Base-by-base conservation (phyloP, 2,888 invertebrate genomes). In the Cenopis cana region DNA sequence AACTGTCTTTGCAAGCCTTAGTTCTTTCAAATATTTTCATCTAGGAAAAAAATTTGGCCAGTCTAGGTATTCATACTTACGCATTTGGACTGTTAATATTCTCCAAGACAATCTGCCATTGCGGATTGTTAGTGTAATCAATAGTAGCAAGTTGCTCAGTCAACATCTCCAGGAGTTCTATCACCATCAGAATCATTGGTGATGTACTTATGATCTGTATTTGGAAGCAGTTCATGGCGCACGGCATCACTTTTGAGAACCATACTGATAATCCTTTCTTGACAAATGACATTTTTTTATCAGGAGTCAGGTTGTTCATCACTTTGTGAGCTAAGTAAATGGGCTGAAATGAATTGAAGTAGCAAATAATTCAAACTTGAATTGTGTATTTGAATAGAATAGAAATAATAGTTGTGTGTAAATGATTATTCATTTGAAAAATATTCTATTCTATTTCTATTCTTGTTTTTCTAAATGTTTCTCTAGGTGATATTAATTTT, bases 241-340 rank as follows among this genome's bases (percentile, higher is more conserved):
- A 78, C 0, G 94, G 94, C 65, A 95, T 76, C 9, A 95, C 78
- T 73, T 88, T 90, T 1, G 84, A 82, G 50, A 94, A 88, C 94
- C 94, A 95, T 62, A 93, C 81, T 17, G 82, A 76, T 8, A 94
- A 76, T 14, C 93, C 90, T 55, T 89, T 86, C 73, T 78, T 87
- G 56, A 86, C 82, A 85, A 86, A 93, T 68, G 60, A 79, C 74
- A 38, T 76, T 78, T 72, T 92, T 76, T 77, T 88, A 74, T 85
- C 88, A 74, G 78, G 82, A 76, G 85, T 90, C 59, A 90, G 74
- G 57, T 81, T 81, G 74, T 79, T 81, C 3, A 93, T 71, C 38
- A 89, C 77, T 71, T 84, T 90, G 24, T 82, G 77, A 18, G 94
- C 76, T 56, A 94, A 73, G 61, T 86, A 85, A 66, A 91, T 81